phyloP scores from a whole-genome alignment of 35 echinoderm and acorn worm genomes.

The Ptychodera flava region DNA sequence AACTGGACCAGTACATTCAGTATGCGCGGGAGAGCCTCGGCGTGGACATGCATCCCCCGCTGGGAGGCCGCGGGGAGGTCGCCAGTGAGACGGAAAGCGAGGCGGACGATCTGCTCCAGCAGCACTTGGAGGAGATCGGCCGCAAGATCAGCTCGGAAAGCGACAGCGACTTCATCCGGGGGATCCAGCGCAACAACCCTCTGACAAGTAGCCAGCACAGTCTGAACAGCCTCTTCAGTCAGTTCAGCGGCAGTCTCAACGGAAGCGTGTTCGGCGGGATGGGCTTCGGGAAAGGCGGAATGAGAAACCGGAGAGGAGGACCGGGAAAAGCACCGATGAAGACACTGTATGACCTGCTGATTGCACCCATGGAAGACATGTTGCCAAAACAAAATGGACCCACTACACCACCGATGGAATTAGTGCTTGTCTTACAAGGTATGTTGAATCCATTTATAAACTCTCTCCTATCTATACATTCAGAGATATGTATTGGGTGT shows the following conservation, averaged over 20 bases:
- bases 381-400: slow-evolving; percentile 45
- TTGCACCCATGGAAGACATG: slow-evolving; percentile 80
- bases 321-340: slow-evolving; percentile 81
- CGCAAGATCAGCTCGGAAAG: slow-evolving; percentile 48
- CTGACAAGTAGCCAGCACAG: slow-evolving; percentile 72
- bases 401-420: slow-evolving; percentile 51
- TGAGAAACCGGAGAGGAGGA: slow-evolving; percentile 58
- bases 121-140: slow-evolving; percentile 75
- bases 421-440: slow-evolving; percentile 96
- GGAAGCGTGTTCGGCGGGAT: slow-evolving; percentile 47
- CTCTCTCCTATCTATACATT: too few species aligned
- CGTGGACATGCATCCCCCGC: slow-evolving; percentile 54
- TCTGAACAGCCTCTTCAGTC: slow-evolving; percentile 65
- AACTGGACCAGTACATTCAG: slow-evolving; percentile 93
- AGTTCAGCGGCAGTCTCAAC: slow-evolving; percentile 80
- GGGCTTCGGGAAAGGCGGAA: neutral
- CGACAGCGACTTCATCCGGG: slow-evolving; percentile 23
- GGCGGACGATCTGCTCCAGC: slow-evolving; percentile 80
- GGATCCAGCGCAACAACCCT: slow-evolving; percentile 42
- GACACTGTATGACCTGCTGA: slow-evolving; percentile 88
- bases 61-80: slow-evolving; percentile 42
- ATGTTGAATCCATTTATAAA: too few species aligned
- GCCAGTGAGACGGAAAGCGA: slow-evolving; percentile 96
- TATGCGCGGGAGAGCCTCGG: slow-evolving; percentile 84
- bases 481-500: too few species aligned